Evolutionary conservation across 1,140 invertebrate species (phyloP).

Genomic region (Drosophila rufa): DNA sequence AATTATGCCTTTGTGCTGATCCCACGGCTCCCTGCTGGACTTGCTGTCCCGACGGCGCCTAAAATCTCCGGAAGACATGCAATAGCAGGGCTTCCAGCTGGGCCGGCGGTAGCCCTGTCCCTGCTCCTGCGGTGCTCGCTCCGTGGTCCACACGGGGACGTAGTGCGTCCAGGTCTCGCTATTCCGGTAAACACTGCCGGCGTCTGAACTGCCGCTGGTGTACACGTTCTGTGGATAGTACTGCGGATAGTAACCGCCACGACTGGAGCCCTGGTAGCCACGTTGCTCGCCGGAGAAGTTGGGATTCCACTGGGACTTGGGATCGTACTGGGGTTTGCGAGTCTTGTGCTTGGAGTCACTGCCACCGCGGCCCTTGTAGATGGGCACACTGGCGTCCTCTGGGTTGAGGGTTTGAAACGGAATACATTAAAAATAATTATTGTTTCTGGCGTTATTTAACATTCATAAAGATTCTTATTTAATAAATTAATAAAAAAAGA

Average conservation of each 20-base stretch:
- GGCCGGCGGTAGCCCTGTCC: conserved; percentile 59
- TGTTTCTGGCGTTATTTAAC: too few relatives aligned
- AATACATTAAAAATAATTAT: too few relatives aligned
- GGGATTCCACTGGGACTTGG: conserved; percentile 79
- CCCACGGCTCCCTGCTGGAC: conserved; percentile 1
- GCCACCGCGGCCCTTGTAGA: conserved; percentile 76
- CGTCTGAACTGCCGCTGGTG: conserved; percentile 33
- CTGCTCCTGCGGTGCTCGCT: conserved; percentile 67
- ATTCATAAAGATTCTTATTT: too few relatives aligned
- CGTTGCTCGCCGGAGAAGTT: conserved; percentile 69
- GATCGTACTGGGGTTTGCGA: conserved; percentile 60
- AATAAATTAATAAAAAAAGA: too few relatives aligned
- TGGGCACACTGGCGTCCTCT: conserved; percentile 84
- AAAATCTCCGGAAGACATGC: conserved; percentile 70
- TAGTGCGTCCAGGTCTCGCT: conserved; percentile 78
- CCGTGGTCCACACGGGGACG: conserved; percentile 81
- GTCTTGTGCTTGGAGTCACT: conserved; percentile 64
- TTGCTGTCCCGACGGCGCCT: conserved; percentile 64
- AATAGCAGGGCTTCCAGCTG: conserved; percentile 82
- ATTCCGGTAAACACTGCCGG: conserved; percentile 58
- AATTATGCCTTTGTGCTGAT: conserved; percentile 24
- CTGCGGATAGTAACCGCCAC: conserved; percentile 59
- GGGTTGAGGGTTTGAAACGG: background rate
- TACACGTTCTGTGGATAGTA: conserved; percentile 71
- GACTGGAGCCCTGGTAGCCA: conserved; percentile 38